A percentile compares a stretch with the other conserved stretches of the same genome.
Conservation (phyloP, 2,797 vertebrate species). For the Euthynnus affinis region DNA sequence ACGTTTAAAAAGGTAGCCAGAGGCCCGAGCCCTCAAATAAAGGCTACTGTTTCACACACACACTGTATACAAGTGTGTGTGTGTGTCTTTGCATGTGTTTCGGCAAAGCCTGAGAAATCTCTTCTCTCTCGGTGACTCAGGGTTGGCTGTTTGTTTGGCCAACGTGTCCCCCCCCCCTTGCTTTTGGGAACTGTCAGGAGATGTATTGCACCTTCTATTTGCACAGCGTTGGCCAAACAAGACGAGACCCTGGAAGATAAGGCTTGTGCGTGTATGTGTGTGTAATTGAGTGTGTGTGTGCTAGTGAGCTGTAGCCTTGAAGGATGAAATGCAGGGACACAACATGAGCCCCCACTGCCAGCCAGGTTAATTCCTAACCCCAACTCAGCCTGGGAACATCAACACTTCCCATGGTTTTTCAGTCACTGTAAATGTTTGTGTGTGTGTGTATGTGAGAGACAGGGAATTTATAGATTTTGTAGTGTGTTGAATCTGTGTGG, state of each 20-base stretch:
- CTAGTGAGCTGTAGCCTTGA: conserved; percentile 79
- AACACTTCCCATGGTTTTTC: conserved; percentile 70
- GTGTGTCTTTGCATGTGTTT: conserved; percentile 61
- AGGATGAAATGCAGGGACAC: conserved; percentile 84
- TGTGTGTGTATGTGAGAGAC: neutral
- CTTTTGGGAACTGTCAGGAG: conserved; percentile 86
- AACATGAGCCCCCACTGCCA: conserved; percentile 64
- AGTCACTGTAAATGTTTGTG: neutral
- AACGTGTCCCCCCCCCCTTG: conserved; percentile 78
- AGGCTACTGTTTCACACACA: conserved; percentile 77
- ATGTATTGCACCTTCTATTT: conserved; percentile 87
- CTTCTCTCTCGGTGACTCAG: conserved; percentile 78
- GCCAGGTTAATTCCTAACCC: conserved; percentile 85
- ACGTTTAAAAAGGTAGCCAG: conserved; percentile 81
- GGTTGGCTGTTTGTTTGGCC: conserved; percentile 83
- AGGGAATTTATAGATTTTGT: conserved; percentile 36
- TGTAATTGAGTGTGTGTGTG: conserved; percentile 57
- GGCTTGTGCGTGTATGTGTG: conserved; percentile 54
- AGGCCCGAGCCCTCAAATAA: conserved; percentile 68
- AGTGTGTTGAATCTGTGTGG: neutral
- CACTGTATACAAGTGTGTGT: conserved; percentile 23
- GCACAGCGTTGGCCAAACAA: conserved; percentile 83
- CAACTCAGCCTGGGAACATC: conserved; percentile 76
- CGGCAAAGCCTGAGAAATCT: conserved; percentile 81
- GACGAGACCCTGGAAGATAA: conserved; percentile 86